Percentiles rank a stretch among this genome's conserved stretches.
Conservation (phyloP, 2,113 vertebrate genomes). For the Nothocercus julius region DNA sequence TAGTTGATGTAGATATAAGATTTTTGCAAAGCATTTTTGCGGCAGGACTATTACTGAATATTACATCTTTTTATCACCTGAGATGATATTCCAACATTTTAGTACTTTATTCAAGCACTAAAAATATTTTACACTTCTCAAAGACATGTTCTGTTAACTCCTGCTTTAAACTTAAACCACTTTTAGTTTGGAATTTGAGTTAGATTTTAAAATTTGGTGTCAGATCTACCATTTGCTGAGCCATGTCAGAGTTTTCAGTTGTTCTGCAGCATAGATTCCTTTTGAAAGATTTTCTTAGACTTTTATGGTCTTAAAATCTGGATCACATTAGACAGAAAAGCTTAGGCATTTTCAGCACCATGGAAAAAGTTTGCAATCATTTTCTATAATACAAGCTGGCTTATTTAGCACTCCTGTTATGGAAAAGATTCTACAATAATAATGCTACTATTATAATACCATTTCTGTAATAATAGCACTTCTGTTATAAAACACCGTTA, state of each 20-base stretch:
- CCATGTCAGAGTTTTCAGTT: slow-evolving; percentile 1
- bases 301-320: slow-evolving; percentile 29
- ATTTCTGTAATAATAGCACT: slow-evolving; percentile 85
- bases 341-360: slow-evolving; percentile 66
- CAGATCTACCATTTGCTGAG: neutral
- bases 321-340: slow-evolving; percentile 61
- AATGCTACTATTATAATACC: slow-evolving; percentile 84
- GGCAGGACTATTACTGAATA: slow-evolving; percentile 62
- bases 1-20: slow-evolving; percentile 68
- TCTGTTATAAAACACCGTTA: slow-evolving; percentile 87
- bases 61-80: slow-evolving; percentile 70
- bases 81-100: slow-evolving; percentile 25
- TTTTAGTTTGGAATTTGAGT: slow-evolving; percentile 29
- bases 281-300: neutral
- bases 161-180: neutral
- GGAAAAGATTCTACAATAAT: slow-evolving; percentile 78
- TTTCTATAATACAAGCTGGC: slow-evolving; percentile 76
- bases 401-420: slow-evolving; percentile 79
- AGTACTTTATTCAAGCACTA: slow-evolving; percentile 50
- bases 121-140: slow-evolving; percentile 46
- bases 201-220: slow-evolving; percentile 51
- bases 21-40: slow-evolving; percentile 71
- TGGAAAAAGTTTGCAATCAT: slow-evolving; percentile 79
- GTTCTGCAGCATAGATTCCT: slow-evolving; percentile 1
- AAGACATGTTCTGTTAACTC: slow-evolving; percentile 29